A percentile compares a stretch with the other conserved stretches of the same genome.
Conservation (phyloP, 2,888 invertebrate species). For the Aproaerema taeniolella region DNA sequence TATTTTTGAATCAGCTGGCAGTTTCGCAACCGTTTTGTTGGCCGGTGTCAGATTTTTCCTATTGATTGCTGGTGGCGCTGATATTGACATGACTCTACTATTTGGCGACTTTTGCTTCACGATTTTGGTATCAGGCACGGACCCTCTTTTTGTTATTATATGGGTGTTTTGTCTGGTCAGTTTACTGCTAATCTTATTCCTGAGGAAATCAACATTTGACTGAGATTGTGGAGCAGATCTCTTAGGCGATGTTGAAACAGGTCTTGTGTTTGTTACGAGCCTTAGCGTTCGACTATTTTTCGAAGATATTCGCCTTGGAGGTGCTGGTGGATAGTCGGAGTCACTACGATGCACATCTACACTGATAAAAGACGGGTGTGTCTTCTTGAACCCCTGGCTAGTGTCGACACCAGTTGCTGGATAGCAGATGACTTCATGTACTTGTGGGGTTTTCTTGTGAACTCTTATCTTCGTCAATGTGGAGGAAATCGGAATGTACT, state of each 20-base stretch:
- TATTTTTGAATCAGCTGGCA: conserved; percentile 31
- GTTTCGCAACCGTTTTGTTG: conserved; percentile 31
- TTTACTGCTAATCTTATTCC: conserved; percentile 80
- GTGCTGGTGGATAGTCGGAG: conserved; percentile 79
- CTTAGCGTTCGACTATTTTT: conserved; percentile 83
- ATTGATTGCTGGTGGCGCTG: conserved; percentile 60
- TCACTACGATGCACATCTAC: conserved; percentile 43
- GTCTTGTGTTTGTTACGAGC: conserved; percentile 75
- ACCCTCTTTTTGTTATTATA: conserved; percentile 41
- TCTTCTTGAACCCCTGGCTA: conserved; percentile 73
- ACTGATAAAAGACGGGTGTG: conserved; percentile 74
- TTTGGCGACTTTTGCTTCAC: conserved; percentile 28
- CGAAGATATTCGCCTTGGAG: conserved; percentile 87
- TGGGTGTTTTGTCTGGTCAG: conserved; percentile 71
- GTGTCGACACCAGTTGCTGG: conserved; percentile 66
- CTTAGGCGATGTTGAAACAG: conserved; percentile 51
- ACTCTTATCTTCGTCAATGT: conserved; percentile 88
- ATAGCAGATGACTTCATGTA: conserved; percentile 79
- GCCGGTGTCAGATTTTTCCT: conserved; percentile 38
- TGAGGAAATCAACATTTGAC: conserved; percentile 78
- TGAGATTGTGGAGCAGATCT: conserved; percentile 41
- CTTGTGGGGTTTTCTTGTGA: conserved; percentile 78
- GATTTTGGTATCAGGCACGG: conserved; percentile 18
- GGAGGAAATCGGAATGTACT: conserved; percentile 89
- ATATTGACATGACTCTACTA: conserved; percentile 50